Evolutionary conservation across 2,797 vertebrate genomes (phyloP).

Genomic region (Neosilurus hyrtlii): DNA sequence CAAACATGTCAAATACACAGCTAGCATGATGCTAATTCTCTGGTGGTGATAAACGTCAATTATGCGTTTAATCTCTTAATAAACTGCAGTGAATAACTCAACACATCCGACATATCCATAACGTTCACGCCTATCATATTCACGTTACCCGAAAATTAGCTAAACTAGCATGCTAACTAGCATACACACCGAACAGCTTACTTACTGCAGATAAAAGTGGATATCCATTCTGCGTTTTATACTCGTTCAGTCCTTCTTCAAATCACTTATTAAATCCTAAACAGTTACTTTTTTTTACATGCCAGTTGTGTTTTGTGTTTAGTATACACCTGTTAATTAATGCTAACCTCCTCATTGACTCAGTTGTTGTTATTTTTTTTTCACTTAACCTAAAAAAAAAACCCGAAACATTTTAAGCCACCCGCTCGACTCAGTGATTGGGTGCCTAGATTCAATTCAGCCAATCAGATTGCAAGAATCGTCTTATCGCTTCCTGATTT

Average conservation of each 20-base stretch:
- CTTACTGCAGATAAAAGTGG: constrained; percentile 46
- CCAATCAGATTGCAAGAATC: constrained; percentile 20
- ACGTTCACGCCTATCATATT: background rate
- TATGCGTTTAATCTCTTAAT: background rate
- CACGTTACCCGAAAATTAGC: background rate
- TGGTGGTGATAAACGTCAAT: background rate
- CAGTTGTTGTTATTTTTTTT: too few relatives aligned
- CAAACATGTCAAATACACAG: background rate
- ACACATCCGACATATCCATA: background rate
- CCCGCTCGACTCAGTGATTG: constrained; percentile 13
- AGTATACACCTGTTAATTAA: background rate
- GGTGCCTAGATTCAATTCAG: background rate
- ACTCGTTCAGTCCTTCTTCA: background rate
- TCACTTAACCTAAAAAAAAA: background rate
- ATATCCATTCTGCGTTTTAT: constrained; percentile 38
- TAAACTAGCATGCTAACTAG: background rate
- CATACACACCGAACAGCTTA: background rate
- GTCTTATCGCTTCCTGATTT: background rate
- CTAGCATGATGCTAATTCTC: background rate
- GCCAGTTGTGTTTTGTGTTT: background rate
- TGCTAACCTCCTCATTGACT: fast-evolving
- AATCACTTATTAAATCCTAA: background rate
- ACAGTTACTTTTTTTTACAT: background rate
- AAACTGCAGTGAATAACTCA: background rate
- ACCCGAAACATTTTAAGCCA: constrained; percentile 38